Conservation (phyloP, 2,888 invertebrate genomes). For the Alsophila aescularia region DNA sequence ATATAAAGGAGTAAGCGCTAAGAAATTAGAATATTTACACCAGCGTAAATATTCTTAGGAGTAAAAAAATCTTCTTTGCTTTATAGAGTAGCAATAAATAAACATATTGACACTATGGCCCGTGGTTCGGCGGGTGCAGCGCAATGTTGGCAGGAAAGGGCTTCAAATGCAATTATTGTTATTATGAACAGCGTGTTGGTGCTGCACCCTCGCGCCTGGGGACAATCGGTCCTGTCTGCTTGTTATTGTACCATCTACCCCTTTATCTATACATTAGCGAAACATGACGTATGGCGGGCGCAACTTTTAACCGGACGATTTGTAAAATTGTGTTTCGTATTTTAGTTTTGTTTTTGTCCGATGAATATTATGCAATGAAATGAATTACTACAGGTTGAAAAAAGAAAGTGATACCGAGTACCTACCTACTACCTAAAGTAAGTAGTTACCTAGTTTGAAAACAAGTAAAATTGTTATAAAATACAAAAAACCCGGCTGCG, state of each 20-base stretch:
- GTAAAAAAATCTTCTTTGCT: too few relatives aligned
- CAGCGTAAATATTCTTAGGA: too few relatives aligned
- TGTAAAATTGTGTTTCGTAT: not conserved
- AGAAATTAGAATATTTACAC: too few relatives aligned
- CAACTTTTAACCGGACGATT: not conserved
- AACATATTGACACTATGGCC: constrained; percentile 47
- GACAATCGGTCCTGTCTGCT: constrained; percentile 26
- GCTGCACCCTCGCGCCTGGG: constrained; percentile 52
- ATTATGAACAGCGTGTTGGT: constrained; percentile 66
- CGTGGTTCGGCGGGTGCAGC: constrained; percentile 47
- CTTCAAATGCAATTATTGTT: constrained; percentile 79
- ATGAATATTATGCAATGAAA: too few relatives aligned
- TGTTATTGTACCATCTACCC: constrained; percentile 6
- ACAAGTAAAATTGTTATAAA: too few relatives aligned
- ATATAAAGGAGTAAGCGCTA: too few relatives aligned
- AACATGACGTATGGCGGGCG: not conserved
- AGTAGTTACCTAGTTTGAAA: too few relatives aligned
- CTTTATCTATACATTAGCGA: constrained; percentile 22
- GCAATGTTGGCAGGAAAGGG: constrained; percentile 66
- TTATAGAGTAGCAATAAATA: constrained; percentile 39
- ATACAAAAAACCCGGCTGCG: too few relatives aligned
- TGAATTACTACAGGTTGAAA: too few relatives aligned
- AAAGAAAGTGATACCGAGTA: too few relatives aligned
- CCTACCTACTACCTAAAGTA: not conserved
- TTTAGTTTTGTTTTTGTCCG: not conserved